Percentiles rank a stretch among this genome's conserved stretches.
phyloP scores from a whole-genome alignment of 2,113 vertebrate genomes.

The Prochilodus magdalenae region DNA sequence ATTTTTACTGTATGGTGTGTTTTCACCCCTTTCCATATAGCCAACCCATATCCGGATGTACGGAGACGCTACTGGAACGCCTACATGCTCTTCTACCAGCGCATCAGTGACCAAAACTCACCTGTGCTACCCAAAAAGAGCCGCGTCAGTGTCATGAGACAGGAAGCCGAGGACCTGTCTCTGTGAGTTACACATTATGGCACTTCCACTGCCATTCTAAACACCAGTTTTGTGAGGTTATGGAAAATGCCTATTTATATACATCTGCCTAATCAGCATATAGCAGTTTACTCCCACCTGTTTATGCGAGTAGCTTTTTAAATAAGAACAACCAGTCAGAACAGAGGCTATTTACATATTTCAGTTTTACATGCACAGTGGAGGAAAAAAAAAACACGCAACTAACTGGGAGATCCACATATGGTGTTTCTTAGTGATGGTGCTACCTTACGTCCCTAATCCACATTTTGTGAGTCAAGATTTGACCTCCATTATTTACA shows the following conservation, averaged over 20 bases:
- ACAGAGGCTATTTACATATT: not conserved
- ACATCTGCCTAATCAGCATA: too few relatives aligned
- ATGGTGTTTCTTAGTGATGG: not conserved
- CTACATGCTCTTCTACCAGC: slow-evolving; percentile 99
- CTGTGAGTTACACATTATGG: slow-evolving; percentile 80
- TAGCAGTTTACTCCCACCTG: too few relatives aligned
- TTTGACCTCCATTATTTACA: too few relatives aligned
- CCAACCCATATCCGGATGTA: slow-evolving; percentile 95
- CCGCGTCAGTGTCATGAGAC: slow-evolving; percentile 93
- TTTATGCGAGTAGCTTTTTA: too few relatives aligned
- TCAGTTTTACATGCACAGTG: not conserved
- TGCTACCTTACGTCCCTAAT: too few relatives aligned
- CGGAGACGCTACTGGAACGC: slow-evolving; percentile 98
- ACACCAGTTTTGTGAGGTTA: too few relatives aligned
- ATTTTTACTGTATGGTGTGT: not conserved
- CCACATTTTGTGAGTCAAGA: too few relatives aligned
- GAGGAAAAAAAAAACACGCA: too few relatives aligned
- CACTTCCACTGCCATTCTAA: too few relatives aligned
- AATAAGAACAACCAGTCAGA: too few relatives aligned
- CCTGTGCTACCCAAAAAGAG: slow-evolving; percentile 97
- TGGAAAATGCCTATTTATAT: too few relatives aligned
- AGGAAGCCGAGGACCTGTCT: slow-evolving; percentile 95
- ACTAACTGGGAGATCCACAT: too few relatives aligned
- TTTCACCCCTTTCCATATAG: slow-evolving; percentile 66
- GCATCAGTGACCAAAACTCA: slow-evolving; percentile 95